Evolutionary conservation across 2,113 vertebrate genomes (phyloP), one percentile per base, ranked within the genome.

Genomic region (Grus americana): DNA sequence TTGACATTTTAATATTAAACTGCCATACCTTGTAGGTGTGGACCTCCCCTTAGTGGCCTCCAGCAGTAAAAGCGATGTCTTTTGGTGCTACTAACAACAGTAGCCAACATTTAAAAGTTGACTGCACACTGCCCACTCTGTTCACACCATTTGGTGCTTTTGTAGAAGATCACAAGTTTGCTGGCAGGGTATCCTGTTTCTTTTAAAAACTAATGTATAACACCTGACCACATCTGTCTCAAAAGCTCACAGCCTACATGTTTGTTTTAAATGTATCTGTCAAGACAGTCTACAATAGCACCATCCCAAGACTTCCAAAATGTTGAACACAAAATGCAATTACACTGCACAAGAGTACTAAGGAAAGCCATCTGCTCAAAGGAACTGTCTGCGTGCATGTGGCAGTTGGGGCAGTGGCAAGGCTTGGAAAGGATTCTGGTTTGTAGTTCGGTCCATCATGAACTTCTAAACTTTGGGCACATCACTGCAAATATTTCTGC

Each of bases 31-130:
- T 89, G 61, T 89, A 70, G 54, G 19, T 82, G 54, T 82, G 58
- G 68, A 89, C 79, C 83, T 80, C 92, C 62, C 30, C 47, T 84
- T 93, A 71, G 59, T 9, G 90, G 81, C 86, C 83, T 71, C 79
- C 61, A 84, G 91, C 52, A 83, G 61, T 29, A 80, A 76, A 91
- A 90, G 20, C 58, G 44, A 67, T 52, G 21, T 55, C 7, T 89
- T 94, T 79, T 81, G 23, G 19, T 61, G 89, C 94, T 65, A 40
- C 32, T 67, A 32, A 50, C 0, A 10, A n/a, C 21, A 9, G 55
- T 54, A 90, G 58, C 29, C 63, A 86, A 29, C 26, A 70, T 20
- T 65, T 71, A 87, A 84, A 86, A 47, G n/a, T 32, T 91, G 73
- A 47, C 36, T 88, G 58, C 4, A 1, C 61, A 67, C 58, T 81